Base-by-base conservation (phyloP, 2,888 invertebrate species). In the Nematopogon swammerdamellus region DNA sequence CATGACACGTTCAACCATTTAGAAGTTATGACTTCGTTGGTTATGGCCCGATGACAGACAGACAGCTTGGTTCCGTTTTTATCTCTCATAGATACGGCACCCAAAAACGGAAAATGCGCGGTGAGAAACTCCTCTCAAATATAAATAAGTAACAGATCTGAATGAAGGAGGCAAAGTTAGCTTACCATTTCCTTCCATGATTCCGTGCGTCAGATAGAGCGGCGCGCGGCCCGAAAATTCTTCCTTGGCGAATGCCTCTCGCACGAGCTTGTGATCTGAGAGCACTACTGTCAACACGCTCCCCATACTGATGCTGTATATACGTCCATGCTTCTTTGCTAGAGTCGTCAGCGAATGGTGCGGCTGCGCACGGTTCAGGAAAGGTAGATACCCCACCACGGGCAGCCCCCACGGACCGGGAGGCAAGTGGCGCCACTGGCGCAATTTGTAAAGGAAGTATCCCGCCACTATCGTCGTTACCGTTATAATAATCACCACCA, bases 181-280 rank as follows among this genome's bases (percentile, higher is more conserved):
- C 85, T 84, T 69, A 93, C 95, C 95, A 64, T 89, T 87, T 57
- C 94, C 93, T 52, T 88, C 81, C 89, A 94, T 91, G 52, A 94
- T 89, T 29, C 92, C 93, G 62, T 92, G 92, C 0, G 93, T 92
- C 46, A 94, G 68, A 64, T 85, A 91, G 1, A 95, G 80, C 1
- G 93, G 92, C 0, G 94, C 92, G 54, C 91, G 77, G 14, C 91
- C 92, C 2, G 88, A 80, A 56, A 91, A 86, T 3, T 70, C 82
- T 42, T 91, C 89, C 63, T 85, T 87, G 0, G 86, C 81, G 49
- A 95, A 84, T 3, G 88, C 85, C 53, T 89, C 86, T 52, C 87
- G 82, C 46, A 95, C 83, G 49, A 91, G 60, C 48, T 81, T 81
- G 8, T 86, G 85, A 64, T 95, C 92, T 1, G 90, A 83, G 18